Evolutionary conservation across 2,113 vertebrate species (phyloP), one percentile per base, ranked within the genome.

Genomic region (Deroptyus accipitrinus): DNA sequence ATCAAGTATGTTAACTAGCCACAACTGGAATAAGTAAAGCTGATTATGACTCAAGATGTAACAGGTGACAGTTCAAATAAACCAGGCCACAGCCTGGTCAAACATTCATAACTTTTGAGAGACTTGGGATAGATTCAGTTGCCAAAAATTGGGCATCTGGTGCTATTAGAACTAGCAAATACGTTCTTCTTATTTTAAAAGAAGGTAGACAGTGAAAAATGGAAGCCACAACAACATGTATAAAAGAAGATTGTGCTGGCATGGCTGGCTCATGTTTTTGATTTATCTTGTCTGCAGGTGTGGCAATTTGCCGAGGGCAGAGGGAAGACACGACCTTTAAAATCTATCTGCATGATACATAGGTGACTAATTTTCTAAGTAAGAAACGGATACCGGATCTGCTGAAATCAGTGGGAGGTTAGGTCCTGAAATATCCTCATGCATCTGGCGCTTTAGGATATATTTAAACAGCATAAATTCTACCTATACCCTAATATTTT

Each of bases 371-470:
- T 86, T 92, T 91, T 88, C 83, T 64, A 83, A 80, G 42, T 16
- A 74, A 51, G 72, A 75, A 79, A 25, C 20, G 57, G 69, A 76
- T 44, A 62, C 23, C 1, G 0, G 55, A 86, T 91, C 86, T 85
- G 66, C 44, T 69, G 28, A 88, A 95, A 91, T 77, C 61, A 90
- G 80, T 64, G 62, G 69, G 87, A 95, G 68, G 73, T 42, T 86
- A 61, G 25, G 17, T 93, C 72, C 72, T 83, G 72, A 95, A 94
- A 97, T 90, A 95, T 37, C 68, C n/a, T 92, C 24, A 17, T 37
- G 37, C 54, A 88, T 62, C 72, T 92, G 49, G 25, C 67, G 83
- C 41, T 76, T 62, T n/a, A 62, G 39, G 59, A 41, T 85, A 66
- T 69, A 80, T 83, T 93, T 88, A 95, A 88, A 86, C 10, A 52